phyloP scores from a whole-genome alignment of 2,113 vertebrate species.

The Paralichthys olivaceus region DNA sequence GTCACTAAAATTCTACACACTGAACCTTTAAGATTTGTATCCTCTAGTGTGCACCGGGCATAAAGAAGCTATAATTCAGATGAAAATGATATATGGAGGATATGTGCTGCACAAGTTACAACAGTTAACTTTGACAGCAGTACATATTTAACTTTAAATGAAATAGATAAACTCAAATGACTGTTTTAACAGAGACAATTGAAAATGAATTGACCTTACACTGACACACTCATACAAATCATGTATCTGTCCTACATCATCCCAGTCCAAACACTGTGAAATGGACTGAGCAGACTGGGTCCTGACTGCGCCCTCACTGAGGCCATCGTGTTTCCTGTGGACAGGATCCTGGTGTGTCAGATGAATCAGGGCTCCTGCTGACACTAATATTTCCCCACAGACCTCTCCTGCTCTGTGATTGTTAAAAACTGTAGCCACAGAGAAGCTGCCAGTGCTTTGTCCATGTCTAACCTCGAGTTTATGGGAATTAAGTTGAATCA shows the following conservation, averaged over 20 bases:
- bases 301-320: neutral
- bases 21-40: too few species aligned
- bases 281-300: neutral
- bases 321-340: neutral
- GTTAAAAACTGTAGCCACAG: neutral
- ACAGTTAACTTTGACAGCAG: neutral
- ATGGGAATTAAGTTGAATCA: neutral
- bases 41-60: too few species aligned
- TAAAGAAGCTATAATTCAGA: neutral
- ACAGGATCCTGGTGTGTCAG: neutral
- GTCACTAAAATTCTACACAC: too few species aligned
- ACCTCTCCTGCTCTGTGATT: neutral
- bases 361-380: neutral
- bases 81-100: neutral
- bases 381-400: neutral
- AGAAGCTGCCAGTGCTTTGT: constrained; percentile 5
- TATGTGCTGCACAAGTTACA: neutral
- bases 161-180: neutral
- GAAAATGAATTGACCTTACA: constrained; percentile 31
- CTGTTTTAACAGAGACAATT: neutral
- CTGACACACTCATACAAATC: neutral
- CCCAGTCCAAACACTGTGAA: neutral
- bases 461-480: neutral
- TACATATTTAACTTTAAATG: neutral
- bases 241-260: neutral